Conservation (phyloP, 1,140 invertebrate species). For the Ostrea denselamellosa region DNA sequence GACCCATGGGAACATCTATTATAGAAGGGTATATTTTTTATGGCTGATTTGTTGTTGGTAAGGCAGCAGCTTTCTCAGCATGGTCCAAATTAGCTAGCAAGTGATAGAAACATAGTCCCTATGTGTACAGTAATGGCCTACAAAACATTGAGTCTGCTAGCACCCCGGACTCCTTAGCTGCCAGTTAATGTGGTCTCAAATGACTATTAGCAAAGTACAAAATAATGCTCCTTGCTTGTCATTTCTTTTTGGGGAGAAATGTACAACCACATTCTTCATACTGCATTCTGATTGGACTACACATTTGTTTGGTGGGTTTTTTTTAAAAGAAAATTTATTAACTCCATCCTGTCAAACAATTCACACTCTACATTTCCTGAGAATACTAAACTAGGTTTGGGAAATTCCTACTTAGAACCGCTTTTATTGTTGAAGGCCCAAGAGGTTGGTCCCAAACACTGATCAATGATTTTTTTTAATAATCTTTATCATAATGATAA, state of each 20-base stretch:
- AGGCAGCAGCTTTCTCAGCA: neutral
- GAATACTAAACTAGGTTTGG: too few relatives aligned
- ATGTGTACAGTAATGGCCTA: neutral
- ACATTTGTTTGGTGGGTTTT: neutral
- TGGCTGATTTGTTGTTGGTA: slow-evolving; percentile 12
- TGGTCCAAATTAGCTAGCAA: neutral
- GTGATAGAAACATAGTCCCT: slow-evolving; percentile 22
- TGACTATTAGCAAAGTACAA: neutral
- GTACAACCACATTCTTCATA: neutral
- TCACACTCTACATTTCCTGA: too few relatives aligned
- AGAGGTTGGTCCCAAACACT: too few relatives aligned
- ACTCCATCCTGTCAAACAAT: too few relatives aligned
- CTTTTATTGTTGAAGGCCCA: too few relatives aligned
- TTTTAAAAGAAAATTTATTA: too few relatives aligned
- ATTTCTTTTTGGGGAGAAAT: neutral
- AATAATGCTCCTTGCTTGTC: neutral
- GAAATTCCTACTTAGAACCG: too few relatives aligned
- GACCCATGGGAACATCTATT: neutral
- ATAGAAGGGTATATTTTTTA: slow-evolving; percentile 18
- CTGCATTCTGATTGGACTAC: neutral
- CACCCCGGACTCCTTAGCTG: neutral
- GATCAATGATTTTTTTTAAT: too few relatives aligned
- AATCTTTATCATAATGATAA: too few relatives aligned
- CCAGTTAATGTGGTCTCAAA: neutral
- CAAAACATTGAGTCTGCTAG: neutral